phyloP scores from a whole-genome alignment of 2,113 vertebrate species.

The Anthoscopus minutus region DNA sequence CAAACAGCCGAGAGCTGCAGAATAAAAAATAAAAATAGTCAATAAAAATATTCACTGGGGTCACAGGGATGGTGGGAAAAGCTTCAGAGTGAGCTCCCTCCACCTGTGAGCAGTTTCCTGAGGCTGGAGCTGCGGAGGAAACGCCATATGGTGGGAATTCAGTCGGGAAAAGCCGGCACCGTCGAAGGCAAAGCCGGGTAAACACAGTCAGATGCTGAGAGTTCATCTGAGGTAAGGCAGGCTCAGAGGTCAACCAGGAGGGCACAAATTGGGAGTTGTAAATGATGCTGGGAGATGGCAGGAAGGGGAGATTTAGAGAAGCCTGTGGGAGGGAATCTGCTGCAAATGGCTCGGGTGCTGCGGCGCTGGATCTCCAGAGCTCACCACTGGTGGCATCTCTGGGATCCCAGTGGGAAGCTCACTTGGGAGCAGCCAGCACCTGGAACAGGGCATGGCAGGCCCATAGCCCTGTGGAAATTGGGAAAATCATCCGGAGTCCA shows the following conservation, averaged over 20 bases:
- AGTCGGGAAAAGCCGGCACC: background rate
- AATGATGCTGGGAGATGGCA: background rate
- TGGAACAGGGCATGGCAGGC: accelerated
- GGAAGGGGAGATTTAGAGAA: background rate
- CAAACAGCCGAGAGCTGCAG: background rate
- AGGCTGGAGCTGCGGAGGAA: background rate
- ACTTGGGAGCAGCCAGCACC: background rate
- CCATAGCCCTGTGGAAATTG: accelerated
- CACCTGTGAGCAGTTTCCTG: background rate
- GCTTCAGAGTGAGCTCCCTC: background rate
- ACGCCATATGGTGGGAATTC: background rate
- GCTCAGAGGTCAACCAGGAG: background rate
- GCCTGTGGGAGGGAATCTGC: background rate
- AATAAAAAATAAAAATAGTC: background rate
- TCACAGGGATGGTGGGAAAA: background rate
- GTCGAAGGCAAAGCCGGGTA: background rate
- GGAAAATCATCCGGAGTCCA: accelerated
- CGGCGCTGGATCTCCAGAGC: accelerated
- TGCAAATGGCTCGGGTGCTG: background rate
- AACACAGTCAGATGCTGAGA: background rate
- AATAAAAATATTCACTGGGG: background rate
- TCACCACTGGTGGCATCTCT: accelerated
- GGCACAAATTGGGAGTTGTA: background rate
- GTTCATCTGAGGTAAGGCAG: constrained; percentile 7
- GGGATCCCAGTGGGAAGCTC: background rate